Evolutionary conservation across 37 sponge, comb jelly and placozoan genomes (phyloP), one percentile per base, ranked within the genome.

Genomic region (Crambe crambe): DNA sequence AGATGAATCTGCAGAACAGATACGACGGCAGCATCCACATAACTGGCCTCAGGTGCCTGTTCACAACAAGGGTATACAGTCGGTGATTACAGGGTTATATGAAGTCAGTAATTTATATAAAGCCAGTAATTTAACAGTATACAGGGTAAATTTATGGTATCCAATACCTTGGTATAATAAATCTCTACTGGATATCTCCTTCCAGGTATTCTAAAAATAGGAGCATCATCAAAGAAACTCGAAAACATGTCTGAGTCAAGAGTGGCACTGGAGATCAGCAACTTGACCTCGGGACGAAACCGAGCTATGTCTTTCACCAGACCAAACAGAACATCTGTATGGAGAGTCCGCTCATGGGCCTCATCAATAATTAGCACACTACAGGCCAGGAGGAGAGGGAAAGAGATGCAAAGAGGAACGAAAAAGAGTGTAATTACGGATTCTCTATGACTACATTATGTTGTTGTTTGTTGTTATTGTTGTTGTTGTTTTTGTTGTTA

Each of bases 141-240:
- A 54, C 56, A 54, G 18, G 10, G 10, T 10, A 20, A 47, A 47
- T 15, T 47, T 47, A 47, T 47, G 51, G 51, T 47, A 47, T 68
- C 15, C 32, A 68, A 51, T 32, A 90, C 94, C 82, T 99, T 99
- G 20, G 99, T 96, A 62, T 99, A 96, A 83, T 85, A 99, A 31
- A 99, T 94, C n/a, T 99, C 99, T 29, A 99, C 97, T 42, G 97
- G 97, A 75, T 82, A 99, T 25, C 99, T 57, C 35, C 99, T 37
- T n/a, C 99, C 99, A n/a, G 99, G 99, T 25, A 99, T 97, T 36
- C 93, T 81, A 75, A 99, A 99, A 23, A 96, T 89, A 4, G 95
- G 97, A 69, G 99, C 99, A 76, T 97, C 97, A 85, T 99, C 99
- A 92, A 99, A 99, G 76, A 99, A 99, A 85, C 92, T 36, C 17